Percentiles rank a stretch among this genome's conserved stretches.
Conservation (phyloP, 2,888 invertebrate genomes). For the Myathropa florea region DNA sequence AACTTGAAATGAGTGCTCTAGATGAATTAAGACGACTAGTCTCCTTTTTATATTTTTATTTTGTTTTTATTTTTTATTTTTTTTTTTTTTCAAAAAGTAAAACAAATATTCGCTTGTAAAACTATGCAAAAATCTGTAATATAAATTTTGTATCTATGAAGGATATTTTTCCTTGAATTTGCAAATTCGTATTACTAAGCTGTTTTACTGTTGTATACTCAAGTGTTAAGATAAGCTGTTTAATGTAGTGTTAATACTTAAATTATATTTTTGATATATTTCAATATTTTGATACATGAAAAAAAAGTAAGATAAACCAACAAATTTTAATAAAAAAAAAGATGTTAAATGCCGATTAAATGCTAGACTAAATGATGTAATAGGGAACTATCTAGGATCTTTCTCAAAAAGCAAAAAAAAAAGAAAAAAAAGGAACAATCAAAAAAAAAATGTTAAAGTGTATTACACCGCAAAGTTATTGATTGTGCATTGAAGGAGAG, state of each 20-base stretch:
- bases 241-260: constrained; percentile 71
- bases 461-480: constrained; percentile 47
- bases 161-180: constrained; percentile 61
- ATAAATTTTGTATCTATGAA: constrained; percentile 51
- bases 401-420: constrained; percentile 50
- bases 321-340: constrained; percentile 60
- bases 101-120: constrained; percentile 47
- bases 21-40: constrained; percentile 55
- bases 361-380: constrained; percentile 61
- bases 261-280: constrained; percentile 72
- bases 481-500: constrained; percentile 37
- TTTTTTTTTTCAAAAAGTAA: constrained; percentile 33
- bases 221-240: constrained; percentile 69
- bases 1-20: constrained; percentile 37
- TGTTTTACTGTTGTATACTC: constrained; percentile 71
- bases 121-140: constrained; percentile 43
- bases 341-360: constrained; percentile 57
- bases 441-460: constrained; percentile 45
- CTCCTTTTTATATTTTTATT: constrained; percentile 29
- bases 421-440: constrained; percentile 24
- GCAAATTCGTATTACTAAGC: constrained; percentile 61
- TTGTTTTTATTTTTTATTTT: constrained; percentile 6
- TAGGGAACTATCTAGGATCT: constrained; percentile 50
- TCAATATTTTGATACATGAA: constrained; percentile 71
- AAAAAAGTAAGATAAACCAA: constrained; percentile 63